These are phyloP conservation scores for Paedocypris sp. DNA, from an alignment of 2,113 vertebrate species.

Conservation along the genomic window DNA sequence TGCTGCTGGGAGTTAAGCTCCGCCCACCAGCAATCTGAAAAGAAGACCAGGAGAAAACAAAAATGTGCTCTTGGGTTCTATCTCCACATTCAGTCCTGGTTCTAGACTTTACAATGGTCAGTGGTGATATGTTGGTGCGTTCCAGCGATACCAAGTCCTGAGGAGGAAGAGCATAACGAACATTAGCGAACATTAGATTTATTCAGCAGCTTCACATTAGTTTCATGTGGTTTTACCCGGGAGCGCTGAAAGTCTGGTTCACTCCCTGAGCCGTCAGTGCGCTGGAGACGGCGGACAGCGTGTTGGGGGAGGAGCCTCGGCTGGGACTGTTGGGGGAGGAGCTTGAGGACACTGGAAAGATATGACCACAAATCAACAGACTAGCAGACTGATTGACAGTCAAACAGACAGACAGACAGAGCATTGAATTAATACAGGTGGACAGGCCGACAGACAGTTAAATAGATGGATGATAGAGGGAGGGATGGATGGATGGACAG, in stretches of 20 bases:
- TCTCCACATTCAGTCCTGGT: background rate
- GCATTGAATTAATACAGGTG: no score
- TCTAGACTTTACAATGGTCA: constrained; percentile 39
- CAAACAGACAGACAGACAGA: no score
- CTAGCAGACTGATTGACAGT: no score
- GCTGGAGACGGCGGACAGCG: constrained; percentile 41
- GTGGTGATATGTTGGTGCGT: constrained; percentile 51
- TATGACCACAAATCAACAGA: no score
- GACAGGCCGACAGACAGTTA: no score
- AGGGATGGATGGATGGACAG: no score
- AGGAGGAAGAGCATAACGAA: background rate
- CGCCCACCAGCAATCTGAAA: background rate
- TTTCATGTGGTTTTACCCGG: constrained; percentile 42
- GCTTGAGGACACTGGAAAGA: constrained; percentile 57
- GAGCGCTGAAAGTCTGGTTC: constrained; percentile 51
- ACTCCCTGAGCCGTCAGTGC: constrained; percentile 52
- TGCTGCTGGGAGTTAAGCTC: background rate
- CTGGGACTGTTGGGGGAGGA: constrained; percentile 60
- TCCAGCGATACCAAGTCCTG: constrained; percentile 65
- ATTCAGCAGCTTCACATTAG: no score
- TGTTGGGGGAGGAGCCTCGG: constrained; percentile 57
- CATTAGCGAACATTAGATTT: no score
- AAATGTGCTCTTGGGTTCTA: background rate
- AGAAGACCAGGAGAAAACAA: constrained; percentile 13
- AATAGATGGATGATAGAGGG: no score